Evolutionary conservation across 2,888 invertebrate species (phyloP), one percentile per base, ranked within the genome.

Genomic region (Seira musarum): DNA sequence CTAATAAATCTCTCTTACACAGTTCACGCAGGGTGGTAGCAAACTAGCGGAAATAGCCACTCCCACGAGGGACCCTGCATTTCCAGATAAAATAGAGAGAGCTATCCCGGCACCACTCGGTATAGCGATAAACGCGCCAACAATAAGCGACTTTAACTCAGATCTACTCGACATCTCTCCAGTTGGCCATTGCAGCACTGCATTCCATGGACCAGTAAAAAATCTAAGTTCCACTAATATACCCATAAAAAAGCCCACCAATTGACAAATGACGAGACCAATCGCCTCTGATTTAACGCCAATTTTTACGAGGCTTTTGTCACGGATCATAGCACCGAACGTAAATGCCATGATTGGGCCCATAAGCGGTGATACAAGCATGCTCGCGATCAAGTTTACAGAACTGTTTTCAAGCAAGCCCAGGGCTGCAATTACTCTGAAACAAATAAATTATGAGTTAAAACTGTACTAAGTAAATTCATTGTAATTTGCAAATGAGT

Each of bases 31-130:
- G 1, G 95, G 94, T 0, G 95, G 95, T 77, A 95, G 89, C 17
- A 95, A 88, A 0, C 95, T 94, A 0, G 94, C 94, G 0, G 95
- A 95, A 86, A 95, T 95, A 2, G 95, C 95, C 3, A 95, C 95
- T 2, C 95, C 95, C 0, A 94, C 94, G 6, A 95, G 89, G 0
- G 94, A 94, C 0, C 94, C 93, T 2, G 93, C 92, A 88, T 95
- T 94, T 74, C 94, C 94, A 46, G 94, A 94, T n/a, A 95, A 89
- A 13, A 95, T 91, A 1, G 94, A 93, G 66, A 95, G 89, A 0
- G 94, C 94, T 5, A 94, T 57, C 53, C 73, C 73, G 0, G 93
- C 94, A 0, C 95, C 95, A 0, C 94, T 94, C 0, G 94, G 93
- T 30, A 94, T 88, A 0, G 95, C 95, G n/a, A 94, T 70, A 30